Base-by-base conservation (phyloP, 1,140 invertebrate genomes). In the Chironomus tepperi region DNA sequence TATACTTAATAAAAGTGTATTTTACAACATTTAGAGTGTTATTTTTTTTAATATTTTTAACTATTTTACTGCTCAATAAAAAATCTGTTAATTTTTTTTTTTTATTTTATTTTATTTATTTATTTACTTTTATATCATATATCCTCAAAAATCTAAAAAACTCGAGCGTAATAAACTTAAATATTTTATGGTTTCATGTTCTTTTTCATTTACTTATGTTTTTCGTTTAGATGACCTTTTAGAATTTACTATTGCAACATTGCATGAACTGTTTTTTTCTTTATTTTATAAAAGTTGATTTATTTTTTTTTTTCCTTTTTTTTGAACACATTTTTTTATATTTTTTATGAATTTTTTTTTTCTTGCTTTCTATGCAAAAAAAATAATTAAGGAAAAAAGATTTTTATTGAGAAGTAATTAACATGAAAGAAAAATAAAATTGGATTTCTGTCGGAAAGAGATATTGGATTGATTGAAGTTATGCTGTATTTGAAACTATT, bases 1-100 rank as follows among this genome's bases (percentile, higher is more conserved):
- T n/a, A 57, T 57, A 57, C 47, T 57, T 57, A 57, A 57, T 57
- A 57, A 57, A 57, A 57, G 47, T 57, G 47, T 57, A 57, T 57
- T 57, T 57, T 57, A 57, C 47, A 57, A 57, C 47, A 57, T 57
- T 57, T 57, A 57, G 47, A n/a, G 47, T 57, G 47, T 57, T 57
- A 57, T n/a, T 57, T 57, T 57, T 43, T 10, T 57, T 57, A 12
- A n/a, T 15, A 5, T n/a, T 57, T 57, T 57, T 57, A 57, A 57
- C 10, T 57, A 57, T 57, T 57, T 57, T 57, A 57, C 47, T 57
- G 47, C 47, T 57, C 47, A 57, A 57, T 57, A 57, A 57, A 57
- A 57, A 57, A 57, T 57, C 47, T 57, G 47, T 57, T 57, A 57
- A 12, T 57, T 57, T 57, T 34, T 34, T 34, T n/a, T n/a, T n/a